A percentile compares a stretch with the other conserved stretches of the same genome.
Conservation (phyloP, 92 coral and sea anemone species). For the Meandrina meandrites region DNA sequence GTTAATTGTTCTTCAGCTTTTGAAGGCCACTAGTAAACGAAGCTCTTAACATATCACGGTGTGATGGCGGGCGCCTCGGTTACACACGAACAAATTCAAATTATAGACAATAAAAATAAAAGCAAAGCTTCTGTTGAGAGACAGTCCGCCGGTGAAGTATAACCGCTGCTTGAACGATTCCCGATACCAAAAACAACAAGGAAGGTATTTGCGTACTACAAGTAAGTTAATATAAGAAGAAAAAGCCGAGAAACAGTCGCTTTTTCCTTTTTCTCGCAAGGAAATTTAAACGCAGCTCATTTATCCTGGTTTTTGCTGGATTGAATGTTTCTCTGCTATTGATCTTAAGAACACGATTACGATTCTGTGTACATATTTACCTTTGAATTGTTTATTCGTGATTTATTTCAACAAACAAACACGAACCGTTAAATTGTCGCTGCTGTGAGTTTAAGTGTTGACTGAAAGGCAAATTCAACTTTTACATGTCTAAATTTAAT, state of each 20-base stretch:
- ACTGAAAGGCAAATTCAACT: no score
- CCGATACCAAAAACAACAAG: neutral
- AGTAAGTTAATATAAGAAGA: neutral
- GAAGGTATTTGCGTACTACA: neutral
- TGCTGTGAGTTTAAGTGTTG: neutral
- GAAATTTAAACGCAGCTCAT: neutral
- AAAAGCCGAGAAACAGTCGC: neutral
- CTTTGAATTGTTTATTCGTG: neutral
- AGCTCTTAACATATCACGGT: constrained; percentile 11
- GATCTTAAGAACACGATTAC: neutral
- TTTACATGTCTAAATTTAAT: no score
- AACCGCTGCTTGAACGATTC: neutral
- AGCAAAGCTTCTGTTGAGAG: neutral
- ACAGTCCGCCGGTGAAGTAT: neutral
- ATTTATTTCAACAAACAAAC: neutral
- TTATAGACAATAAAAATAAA: neutral
- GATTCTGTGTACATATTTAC: neutral
- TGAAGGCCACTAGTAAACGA: neutral
- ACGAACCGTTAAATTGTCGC: neutral
- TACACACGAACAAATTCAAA: neutral
- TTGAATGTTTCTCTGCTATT: neutral
- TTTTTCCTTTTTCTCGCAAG: neutral
- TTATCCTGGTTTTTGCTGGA: neutral
- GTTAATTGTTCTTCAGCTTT: neutral
- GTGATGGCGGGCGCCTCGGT: neutral